Evolutionary conservation across 1,140 invertebrate species (phyloP), one percentile per base, ranked within the genome.

Genomic region (Nasonia longicornis): DNA sequence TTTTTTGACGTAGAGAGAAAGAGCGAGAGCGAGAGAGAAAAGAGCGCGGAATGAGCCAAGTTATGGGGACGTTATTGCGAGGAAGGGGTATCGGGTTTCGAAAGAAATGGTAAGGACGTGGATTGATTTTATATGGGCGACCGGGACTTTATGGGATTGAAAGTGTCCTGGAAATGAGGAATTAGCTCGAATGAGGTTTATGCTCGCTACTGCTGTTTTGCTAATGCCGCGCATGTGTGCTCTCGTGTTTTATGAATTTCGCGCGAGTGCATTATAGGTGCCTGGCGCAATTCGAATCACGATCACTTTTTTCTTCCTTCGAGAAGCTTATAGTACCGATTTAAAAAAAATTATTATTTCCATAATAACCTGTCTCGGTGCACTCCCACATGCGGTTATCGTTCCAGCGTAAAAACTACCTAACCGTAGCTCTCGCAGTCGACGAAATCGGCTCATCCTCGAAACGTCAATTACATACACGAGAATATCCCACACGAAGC

Each of bases 11-110:
- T 66, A 7, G 22, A 2, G 38, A 3, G 26, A 6, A 14, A 69
- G 14, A 69, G 66, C 29, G 52, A 16, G 20, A 58, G 16, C 2
- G 14, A 58, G 52, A 58, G 52, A 42, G 38, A 42, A 3, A 16
- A n/a, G 20, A 52, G 48, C 2, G 45, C 48, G 45, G 72, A 74
- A 74, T 58, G 72, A 75, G 12, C 31, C 42, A 14, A 64, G 74
- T 76, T 76, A 76, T 38, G 58, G 31, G 31, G 58, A 76, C 58
- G 58, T 76, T 66, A 76, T 64, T 38, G 74, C 31, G 35, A 66
- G 74, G 72, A 45, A 75, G 48, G 58, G 74, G 3, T 76, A 76
- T 76, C 58, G 74, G 14, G 45, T 76, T 76, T 76, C 74, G 58
- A 64, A 42, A 35, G 35, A 76, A 66, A 76, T 42, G 16, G 10